Evolutionary conservation across 1,140 invertebrate species (phyloP).

Genomic region (Orchestia grillus): DNA sequence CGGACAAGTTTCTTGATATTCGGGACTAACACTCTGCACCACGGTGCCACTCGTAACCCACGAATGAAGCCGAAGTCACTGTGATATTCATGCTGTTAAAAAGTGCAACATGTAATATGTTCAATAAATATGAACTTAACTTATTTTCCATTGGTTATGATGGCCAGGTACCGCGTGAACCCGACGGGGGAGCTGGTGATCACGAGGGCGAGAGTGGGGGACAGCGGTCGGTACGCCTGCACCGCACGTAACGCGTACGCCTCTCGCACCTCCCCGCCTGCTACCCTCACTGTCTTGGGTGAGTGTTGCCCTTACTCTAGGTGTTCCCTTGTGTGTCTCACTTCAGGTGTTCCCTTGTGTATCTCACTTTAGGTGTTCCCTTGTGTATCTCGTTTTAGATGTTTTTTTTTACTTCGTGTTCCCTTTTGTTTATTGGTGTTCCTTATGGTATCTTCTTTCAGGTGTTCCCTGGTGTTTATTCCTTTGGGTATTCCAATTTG

Average conservation of each 20-base stretch:
- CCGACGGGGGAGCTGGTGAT: slow-evolving; percentile 72
- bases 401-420: neutral
- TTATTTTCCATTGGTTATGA: neutral
- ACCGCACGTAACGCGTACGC: slow-evolving; percentile 73
- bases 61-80: too few relatives aligned
- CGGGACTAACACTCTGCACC: too few relatives aligned
- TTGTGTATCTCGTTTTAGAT: neutral
- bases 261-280: slow-evolving; percentile 69
- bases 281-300: slow-evolving; percentile 64
- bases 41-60: too few relatives aligned
- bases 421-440: neutral
- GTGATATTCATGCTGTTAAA: too few relatives aligned
- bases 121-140: too few relatives aligned
- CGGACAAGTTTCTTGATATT: too few relatives aligned
- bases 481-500: too few relatives aligned
- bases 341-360: neutral
- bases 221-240: slow-evolving; percentile 73
- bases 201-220: slow-evolving; percentile 71
- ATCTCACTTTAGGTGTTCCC: neutral
- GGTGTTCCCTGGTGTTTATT: too few relatives aligned
- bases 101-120: too few relatives aligned
- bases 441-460: too few relatives aligned
- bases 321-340: neutral
- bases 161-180: slow-evolving; percentile 64
- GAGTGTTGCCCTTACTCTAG: slow-evolving; percentile 20